phyloP scores from a whole-genome alignment of 53 echinoderm and acorn worm species.

The Luidia sarsii region DNA sequence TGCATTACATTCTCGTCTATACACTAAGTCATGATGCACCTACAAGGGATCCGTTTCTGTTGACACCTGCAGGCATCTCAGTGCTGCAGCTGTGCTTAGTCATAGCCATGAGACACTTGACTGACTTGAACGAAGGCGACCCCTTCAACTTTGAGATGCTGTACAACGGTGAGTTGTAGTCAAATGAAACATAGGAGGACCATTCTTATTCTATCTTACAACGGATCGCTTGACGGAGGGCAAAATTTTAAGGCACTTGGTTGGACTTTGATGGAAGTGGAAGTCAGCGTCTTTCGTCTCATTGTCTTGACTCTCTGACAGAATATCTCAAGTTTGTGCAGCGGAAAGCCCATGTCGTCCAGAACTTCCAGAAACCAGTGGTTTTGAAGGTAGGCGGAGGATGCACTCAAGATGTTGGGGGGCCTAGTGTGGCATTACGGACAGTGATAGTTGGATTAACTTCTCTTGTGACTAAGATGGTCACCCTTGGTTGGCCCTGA shows the following conservation, averaged over 20 bases:
- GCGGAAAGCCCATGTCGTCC: conserved; percentile 83
- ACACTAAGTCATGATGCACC: not conserved
- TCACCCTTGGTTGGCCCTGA: no score
- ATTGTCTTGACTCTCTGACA: conserved; percentile 35
- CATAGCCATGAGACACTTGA: conserved; percentile 92
- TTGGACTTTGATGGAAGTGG: not conserved
- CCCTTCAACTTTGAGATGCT: conserved; percentile 99
- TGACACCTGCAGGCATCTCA: conserved; percentile 70
- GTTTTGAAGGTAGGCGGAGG: conserved; percentile 72
- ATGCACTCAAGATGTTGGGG: no score
- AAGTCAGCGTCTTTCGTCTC: not conserved
- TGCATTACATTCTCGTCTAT: not conserved
- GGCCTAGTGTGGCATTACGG: no score
- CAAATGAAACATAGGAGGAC: no score
- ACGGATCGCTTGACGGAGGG: no score
- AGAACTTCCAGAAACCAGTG: conserved; percentile 87
- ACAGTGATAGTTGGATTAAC: no score
- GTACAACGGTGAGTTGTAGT: conserved; percentile 76
- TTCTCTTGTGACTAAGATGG: no score
- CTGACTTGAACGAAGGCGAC: conserved; percentile 86
- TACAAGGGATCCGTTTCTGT: not conserved
- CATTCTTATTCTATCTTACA: no score
- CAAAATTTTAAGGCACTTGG: no score
- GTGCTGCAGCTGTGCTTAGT: conserved; percentile 86
- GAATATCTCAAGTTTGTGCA: conserved; percentile 96